Evolutionary conservation across 2,113 vertebrate genomes (phyloP), one percentile per base, ranked within the genome.

Genomic region (Mohoua ochrocephala): DNA sequence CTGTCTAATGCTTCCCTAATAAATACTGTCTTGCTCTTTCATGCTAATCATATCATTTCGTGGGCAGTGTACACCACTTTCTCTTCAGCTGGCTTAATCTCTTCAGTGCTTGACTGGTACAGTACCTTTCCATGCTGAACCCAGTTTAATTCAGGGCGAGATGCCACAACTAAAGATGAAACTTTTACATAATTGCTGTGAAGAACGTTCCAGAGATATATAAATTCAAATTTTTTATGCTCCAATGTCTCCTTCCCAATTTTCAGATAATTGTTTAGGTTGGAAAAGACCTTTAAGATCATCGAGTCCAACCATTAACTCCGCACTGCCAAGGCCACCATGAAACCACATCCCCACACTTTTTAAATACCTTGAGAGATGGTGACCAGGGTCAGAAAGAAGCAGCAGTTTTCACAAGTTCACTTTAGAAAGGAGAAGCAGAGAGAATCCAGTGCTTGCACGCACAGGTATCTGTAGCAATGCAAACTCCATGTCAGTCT

Each of bases 381-480:
- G n/a, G n/a, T 41, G 20, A 35, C 15, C 24, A 54, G 9, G 15
- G 31, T 18, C 19, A 76, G 67, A 89, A 78, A 69, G 16, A 42
- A 21, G 33, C 31, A 79, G 57, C 23, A 69, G 16, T 39, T 68
- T 45, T 57, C 41, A 15, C 20, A 63, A 79, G 16, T 16, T 28
- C 21, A 47, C 27, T 52, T 91, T 8, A 39, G 35, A 71, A 88
- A 82, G 21, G 6, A 56, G 31, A 79, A 88, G 30, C 7, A 30
- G 33, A 94, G 13, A 54, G 10, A 61, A 91, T 37, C 19, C 20
- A 24, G 21, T 4, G 28, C 26, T 16, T 18, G 6, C 10, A 37
- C 0, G 1, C 11, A 31, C 23, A 3, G 6, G 2, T 13, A 22
- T n/a, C 35, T 17, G 8, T 1, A 59, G 39, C 28, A 85, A 19